phyloP scores from a whole-genome alignment of 1,140 invertebrate genomes.

The Lutraria rhynchaena region DNA sequence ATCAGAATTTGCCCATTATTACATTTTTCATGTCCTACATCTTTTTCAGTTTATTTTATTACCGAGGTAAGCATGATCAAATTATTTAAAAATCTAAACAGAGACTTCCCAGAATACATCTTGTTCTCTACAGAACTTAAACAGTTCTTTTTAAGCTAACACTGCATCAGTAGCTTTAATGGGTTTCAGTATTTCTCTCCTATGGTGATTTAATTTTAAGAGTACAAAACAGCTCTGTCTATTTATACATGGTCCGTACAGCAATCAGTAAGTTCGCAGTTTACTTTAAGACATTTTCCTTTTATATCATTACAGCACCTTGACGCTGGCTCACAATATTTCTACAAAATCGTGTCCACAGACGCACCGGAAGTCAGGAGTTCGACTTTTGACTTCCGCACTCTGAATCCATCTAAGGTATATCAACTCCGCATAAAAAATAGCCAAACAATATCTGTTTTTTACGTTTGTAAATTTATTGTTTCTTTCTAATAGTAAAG shows the following conservation, averaged over 20 bases:
- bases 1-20: neutral
- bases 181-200: neutral
- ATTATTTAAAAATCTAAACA: too few relatives aligned
- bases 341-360: slow-evolving; percentile 11
- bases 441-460: neutral
- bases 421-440: neutral
- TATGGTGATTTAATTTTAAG: too few relatives aligned
- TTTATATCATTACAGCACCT: slow-evolving; percentile 1
- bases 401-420: too few relatives aligned
- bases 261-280: neutral
- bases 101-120: too few relatives aligned
- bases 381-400: neutral
- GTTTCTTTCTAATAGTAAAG: neutral
- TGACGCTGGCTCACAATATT: neutral
- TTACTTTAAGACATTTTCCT: neutral
- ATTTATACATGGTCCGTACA: neutral
- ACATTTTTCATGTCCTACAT: neutral
- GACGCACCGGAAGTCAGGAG: neutral
- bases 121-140: neutral
- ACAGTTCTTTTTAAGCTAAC: neutral
- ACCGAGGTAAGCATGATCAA: too few relatives aligned
- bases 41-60: neutral
- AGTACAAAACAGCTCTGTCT: too few relatives aligned
- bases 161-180: neutral
- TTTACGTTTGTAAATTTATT: neutral